These are phyloP conservation scores for Aphyosemion australe DNA, from an alignment of 2,113 vertebrate species.

Conservation along the genomic window DNA sequence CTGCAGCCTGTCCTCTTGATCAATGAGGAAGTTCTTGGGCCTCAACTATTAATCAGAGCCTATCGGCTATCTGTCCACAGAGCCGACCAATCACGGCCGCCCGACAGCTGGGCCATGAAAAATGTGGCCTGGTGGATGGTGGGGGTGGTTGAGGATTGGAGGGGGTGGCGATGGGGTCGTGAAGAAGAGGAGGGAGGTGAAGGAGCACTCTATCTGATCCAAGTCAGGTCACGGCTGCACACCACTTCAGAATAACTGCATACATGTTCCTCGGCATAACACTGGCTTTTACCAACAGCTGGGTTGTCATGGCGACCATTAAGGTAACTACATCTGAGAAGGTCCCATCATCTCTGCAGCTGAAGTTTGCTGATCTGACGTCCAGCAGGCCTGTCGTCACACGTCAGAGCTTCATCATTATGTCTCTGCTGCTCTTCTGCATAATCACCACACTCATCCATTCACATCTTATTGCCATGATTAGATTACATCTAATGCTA, in stretches of 20 bases:
- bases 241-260: conserved; percentile 10
- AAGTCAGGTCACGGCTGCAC: conserved; percentile 71
- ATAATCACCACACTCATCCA: conserved; percentile 75
- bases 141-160: conserved; percentile 43
- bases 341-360: too few relatives aligned
- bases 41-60: conserved; percentile 83
- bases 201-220: conserved; percentile 74
- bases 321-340: too few relatives aligned
- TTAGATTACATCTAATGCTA: conserved; percentile 77
- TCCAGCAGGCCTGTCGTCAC: conserved; percentile 44
- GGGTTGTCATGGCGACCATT: background rate
- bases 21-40: conserved; percentile 83
- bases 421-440: conserved; percentile 57
- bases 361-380: conserved; percentile 27
- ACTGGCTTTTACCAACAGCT: background rate
- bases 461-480: conserved; percentile 77
- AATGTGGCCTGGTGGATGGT: conserved; percentile 72
- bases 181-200: conserved; percentile 55
- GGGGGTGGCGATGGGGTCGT: conserved; percentile 36
- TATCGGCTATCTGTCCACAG: conserved; percentile 83
- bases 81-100: conserved; percentile 80
- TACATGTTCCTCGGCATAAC: too few relatives aligned
- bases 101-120: conserved; percentile 82
- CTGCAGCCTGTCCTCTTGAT: conserved; percentile 78
- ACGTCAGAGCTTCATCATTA: conserved; percentile 59